Evolutionary conservation across 2,797 vertebrate genomes (phyloP).

Genomic region (Gobio occitaniae): DNA sequence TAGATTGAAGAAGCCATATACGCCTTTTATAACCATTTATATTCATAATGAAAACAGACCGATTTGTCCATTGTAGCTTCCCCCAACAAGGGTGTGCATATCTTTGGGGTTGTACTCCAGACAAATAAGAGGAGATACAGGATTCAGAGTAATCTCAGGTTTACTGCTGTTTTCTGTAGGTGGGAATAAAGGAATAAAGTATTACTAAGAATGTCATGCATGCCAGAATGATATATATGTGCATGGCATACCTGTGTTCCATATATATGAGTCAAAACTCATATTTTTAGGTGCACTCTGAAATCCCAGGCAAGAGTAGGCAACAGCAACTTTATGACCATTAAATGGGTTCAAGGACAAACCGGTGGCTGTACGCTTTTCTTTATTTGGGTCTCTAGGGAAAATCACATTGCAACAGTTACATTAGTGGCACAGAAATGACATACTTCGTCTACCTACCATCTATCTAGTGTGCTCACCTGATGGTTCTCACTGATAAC

Average conservation of each 20-base stretch:
- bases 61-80: conserved; percentile 93
- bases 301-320: conserved; percentile 81
- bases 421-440: neutral
- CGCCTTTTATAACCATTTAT: neutral
- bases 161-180: conserved; percentile 84
- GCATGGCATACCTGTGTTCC: conserved; percentile 86
- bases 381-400: conserved; percentile 85
- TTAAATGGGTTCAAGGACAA: conserved; percentile 92
- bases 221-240: neutral
- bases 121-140: conserved; percentile 81
- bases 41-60: conserved; percentile 76
- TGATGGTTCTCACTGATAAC: conserved; percentile 85
- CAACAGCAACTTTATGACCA: conserved; percentile 84
- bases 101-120: conserved; percentile 95
- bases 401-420: conserved; percentile 15
- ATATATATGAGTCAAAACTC: conserved; percentile 84
- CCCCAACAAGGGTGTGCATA: conserved; percentile 85
- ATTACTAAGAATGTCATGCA: neutral
- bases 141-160: conserved; percentile 85
- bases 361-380: conserved; percentile 82
- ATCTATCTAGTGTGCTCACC: conserved; percentile 72
- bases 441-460: neutral
- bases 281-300: too few relatives aligned
- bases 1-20: neutral
- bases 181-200: conserved; percentile 10